phyloP scores from a whole-genome alignment of 1,140 invertebrate species.

The Musca domestica region DNA sequence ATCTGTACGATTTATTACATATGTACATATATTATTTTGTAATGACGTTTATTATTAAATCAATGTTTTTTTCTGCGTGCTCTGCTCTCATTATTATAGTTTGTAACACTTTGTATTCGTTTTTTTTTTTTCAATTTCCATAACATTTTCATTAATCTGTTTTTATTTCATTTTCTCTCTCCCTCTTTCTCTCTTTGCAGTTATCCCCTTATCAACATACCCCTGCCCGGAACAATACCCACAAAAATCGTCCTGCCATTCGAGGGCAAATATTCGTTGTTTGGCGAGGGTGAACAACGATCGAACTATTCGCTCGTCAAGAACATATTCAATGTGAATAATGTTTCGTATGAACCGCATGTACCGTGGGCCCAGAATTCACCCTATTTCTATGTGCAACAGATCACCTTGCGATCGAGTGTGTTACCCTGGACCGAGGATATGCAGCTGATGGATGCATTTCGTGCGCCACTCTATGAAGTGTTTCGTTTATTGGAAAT shows the following conservation, averaged over 20 bases:
- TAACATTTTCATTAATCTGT: background rate
- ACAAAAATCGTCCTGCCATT: constrained; percentile 53
- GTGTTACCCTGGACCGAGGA: constrained; percentile 84
- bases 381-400: constrained; percentile 76
- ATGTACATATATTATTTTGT: no score
- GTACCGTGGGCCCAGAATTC: constrained; percentile 59
- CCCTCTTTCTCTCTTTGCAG: constrained; percentile 27
- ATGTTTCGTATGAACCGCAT: constrained; percentile 52
- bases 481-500: constrained; percentile 83
- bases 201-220: constrained; percentile 53
- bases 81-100: background rate
- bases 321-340: constrained; percentile 33
- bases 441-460: constrained; percentile 81
- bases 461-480: constrained; percentile 81
- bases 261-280: constrained; percentile 36
- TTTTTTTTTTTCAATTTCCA: background rate
- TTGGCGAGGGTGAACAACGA: constrained; percentile 26
- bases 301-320: constrained; percentile 28
- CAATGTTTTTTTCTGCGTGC: no score
- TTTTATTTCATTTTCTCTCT: background rate
- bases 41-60: no score
- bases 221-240: constrained; percentile 52
- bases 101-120: background rate
- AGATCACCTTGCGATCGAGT: constrained; percentile 66
- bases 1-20: no score